phyloP scores from a whole-genome alignment of 2,113 vertebrate genomes.

The Saccopteryx leptura region DNA sequence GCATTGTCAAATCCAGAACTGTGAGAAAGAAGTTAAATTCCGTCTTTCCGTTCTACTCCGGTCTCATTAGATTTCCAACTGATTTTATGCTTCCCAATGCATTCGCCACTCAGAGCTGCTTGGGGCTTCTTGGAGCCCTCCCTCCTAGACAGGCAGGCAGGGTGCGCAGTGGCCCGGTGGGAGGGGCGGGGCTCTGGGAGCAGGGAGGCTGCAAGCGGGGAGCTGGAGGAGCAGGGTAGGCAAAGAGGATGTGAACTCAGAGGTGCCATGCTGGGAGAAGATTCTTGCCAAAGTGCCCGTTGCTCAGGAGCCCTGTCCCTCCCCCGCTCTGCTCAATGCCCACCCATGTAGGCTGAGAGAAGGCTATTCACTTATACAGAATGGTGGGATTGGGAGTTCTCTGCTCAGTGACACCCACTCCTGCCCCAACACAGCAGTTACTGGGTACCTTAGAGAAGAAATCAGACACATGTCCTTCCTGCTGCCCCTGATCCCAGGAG shows the following conservation, averaged over 20 bases:
- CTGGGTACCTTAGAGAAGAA: background rate
- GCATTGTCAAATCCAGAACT: background rate
- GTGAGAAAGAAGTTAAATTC: slow-evolving; percentile 51
- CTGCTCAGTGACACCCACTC: background rate
- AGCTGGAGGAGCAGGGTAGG: background rate
- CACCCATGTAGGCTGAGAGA: background rate
- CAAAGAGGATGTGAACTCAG: background rate
- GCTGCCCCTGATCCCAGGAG: background rate
- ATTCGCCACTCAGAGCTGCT: slow-evolving; percentile 72
- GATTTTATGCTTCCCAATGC: slow-evolving; percentile 77
- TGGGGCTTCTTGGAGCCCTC: slow-evolving; percentile 45
- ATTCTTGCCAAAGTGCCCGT: background rate
- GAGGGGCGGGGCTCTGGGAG: background rate
- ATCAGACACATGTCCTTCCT: background rate
- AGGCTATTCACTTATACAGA: background rate
- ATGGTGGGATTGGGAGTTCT: background rate
- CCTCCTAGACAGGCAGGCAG: background rate
- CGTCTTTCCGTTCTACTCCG: slow-evolving; percentile 46
- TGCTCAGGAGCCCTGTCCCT: background rate
- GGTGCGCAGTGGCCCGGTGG: background rate
- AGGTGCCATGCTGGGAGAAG: background rate
- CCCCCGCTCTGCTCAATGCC: background rate
- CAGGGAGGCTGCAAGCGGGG: background rate
- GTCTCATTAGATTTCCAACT: slow-evolving; percentile 77
- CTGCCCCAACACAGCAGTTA: fast-evolving